Evolutionary conservation across 2,113 vertebrate species (phyloP), one percentile per base, ranked within the genome.

Genomic region (Elephantulus edwardii): DNA sequence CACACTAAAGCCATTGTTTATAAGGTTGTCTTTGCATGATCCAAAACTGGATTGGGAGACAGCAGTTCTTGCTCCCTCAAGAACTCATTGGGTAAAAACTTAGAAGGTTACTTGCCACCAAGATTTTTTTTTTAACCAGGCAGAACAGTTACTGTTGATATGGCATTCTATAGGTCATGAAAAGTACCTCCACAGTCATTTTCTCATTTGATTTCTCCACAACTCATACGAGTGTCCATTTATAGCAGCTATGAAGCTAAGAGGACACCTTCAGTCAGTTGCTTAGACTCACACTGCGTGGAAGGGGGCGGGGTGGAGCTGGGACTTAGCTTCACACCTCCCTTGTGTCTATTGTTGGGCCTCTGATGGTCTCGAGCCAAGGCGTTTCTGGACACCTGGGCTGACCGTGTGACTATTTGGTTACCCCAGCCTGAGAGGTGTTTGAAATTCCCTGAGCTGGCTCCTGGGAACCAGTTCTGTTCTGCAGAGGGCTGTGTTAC

Each of bases 371-470:
- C 48, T 33, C 1, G 3, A 58, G 95, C 92, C 94, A 90, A 42
- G 60, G 78, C 2, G 5, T 70, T 88, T 83, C 92, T 75, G 66
- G 86, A 92, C 82, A 93, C 83, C 86, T 88, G 82, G 90, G 50
- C 84, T 42, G 95, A 88, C 89, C 91, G 89, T 87, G 79, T 93
- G 95, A 92, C 91, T 56, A 40, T 85, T 92, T 91, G 94, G 77
- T 91, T 94, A 96, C 95, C 68, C 50, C 88, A 86, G 88, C 91
- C 94, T 44, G 78, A 86, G 96, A 93, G 91, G 88, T 90, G 54
- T 94, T 84, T 83, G 93, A 19, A 48, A 40, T 83, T 78, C 95
- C 94, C 80, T 76, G 72, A 66, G 91, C 79, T 64, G 75, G 83
- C 90, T 91, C 84, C 86, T 91, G 89, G 93, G 93, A 97, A 88